These are phyloP conservation scores for Thera obeliscata DNA, from an alignment of 2,888 invertebrate genomes.

Conservation along the genomic window DNA sequence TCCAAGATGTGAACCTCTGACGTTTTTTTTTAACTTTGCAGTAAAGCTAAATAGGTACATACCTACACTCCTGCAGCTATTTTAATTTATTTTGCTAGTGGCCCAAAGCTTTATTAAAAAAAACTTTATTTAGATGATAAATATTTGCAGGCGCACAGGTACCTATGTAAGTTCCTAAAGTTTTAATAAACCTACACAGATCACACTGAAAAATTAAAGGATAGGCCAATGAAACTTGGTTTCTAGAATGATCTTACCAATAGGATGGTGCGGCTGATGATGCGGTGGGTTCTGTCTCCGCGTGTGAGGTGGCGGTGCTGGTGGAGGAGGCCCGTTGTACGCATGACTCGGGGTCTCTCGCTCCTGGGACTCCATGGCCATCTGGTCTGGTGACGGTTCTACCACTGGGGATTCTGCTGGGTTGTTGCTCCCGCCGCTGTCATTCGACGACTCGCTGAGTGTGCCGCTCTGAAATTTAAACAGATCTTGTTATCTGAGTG, in stretches of 20 bases:
- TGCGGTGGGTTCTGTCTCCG: constrained; percentile 89
- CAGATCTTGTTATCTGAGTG: background rate
- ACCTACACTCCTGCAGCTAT: too few species aligned
- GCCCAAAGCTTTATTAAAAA: too few species aligned
- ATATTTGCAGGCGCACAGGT: too few species aligned
- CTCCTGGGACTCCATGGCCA: constrained; percentile 89
- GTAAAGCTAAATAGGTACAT: too few species aligned
- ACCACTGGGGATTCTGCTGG: constrained; percentile 73
- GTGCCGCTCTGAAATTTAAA: constrained; percentile 66
- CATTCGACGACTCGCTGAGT: constrained; percentile 73
- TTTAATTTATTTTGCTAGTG: too few species aligned
- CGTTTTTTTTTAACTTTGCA: too few species aligned
- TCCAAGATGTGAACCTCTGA: too few species aligned
- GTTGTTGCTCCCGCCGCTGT: constrained; percentile 84
- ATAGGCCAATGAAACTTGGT: background rate
- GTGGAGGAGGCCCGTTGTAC: constrained; percentile 82
- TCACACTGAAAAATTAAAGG: too few species aligned
- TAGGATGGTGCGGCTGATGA: constrained; percentile 84
- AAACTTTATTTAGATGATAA: too few species aligned
- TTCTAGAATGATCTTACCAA: constrained; percentile 58
- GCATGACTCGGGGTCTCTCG: constrained; percentile 84
- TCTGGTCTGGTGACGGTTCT: constrained; percentile 87
- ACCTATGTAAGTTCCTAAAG: too few species aligned
- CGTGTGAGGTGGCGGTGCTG: constrained; percentile 88
- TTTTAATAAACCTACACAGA: too few species aligned